A percentile compares a stretch with the other conserved stretches of the same genome.
Evolutionary conservation across 2,113 vertebrate species (phyloP).

Genomic region (Pangasianodon hypophthalmus): DNA sequence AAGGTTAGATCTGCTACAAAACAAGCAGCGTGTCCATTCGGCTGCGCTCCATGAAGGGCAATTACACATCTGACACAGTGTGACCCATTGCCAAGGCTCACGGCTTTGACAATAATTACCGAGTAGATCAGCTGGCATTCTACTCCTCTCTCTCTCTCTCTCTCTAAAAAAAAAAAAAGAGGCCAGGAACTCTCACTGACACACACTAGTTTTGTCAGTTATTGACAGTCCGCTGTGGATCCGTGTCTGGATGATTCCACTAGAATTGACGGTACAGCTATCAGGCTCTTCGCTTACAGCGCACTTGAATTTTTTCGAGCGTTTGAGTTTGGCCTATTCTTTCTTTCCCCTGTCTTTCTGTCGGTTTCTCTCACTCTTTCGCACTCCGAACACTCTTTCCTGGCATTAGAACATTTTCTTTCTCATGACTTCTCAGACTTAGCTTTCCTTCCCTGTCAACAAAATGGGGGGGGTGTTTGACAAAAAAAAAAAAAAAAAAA

Average conservation of each 20-base stretch:
- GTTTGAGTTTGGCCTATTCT: too few species aligned
- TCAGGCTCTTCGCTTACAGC: not conserved
- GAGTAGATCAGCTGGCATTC: conserved; percentile 60
- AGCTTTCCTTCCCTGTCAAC: not conserved
- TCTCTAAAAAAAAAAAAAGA: conserved; percentile 2
- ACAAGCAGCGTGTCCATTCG: conserved; percentile 18
- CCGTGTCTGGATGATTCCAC: not conserved
- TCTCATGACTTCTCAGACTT: not conserved
- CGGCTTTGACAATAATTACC: conserved; percentile 65
- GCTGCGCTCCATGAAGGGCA: conserved; percentile 58
- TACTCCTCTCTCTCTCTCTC: not conserved
- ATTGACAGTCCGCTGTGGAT: not conserved
- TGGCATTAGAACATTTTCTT: too few species aligned
- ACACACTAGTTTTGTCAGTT: not conserved
- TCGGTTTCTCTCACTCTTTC: not conserved
- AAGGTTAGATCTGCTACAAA: conserved; percentile 60
- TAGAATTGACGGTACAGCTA: not conserved
- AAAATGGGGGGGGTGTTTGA: not conserved
- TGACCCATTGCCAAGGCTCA: conserved; percentile 2
- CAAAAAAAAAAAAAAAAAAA: not conserved
- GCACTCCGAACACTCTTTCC: too few species aligned
- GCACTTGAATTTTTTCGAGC: too few species aligned
- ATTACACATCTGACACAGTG: conserved; percentile 56
- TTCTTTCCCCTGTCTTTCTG: too few species aligned
- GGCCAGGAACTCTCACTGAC: conserved; percentile 12